These are phyloP conservation scores for Monochamus alternatus DNA, from an alignment of 2,888 invertebrate genomes.

Conservation along the genomic window DNA sequence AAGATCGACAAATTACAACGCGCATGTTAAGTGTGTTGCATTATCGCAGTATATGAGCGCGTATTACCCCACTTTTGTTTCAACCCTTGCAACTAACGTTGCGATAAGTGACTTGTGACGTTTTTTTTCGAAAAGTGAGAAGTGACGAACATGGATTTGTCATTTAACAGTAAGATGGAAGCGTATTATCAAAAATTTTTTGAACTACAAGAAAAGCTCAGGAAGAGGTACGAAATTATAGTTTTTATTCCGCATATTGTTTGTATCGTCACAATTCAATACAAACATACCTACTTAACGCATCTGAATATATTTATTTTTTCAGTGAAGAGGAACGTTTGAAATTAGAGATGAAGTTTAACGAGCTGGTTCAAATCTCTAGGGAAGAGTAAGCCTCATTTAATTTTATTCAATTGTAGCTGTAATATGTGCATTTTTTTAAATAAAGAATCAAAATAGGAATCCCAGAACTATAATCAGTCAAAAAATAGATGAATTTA, in stretches of 20 bases:
- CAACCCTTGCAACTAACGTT: conserved; percentile 4
- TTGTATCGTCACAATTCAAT: conserved; percentile 56
- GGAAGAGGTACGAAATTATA: conserved; percentile 64
- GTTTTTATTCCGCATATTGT: conserved; percentile 37
- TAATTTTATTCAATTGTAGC: no score
- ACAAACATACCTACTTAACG: conserved; percentile 28
- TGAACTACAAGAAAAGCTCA: conserved; percentile 68
- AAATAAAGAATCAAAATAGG: background rate
- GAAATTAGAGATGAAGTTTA: conserved; percentile 73
- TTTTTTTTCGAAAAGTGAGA: conserved; percentile 2
- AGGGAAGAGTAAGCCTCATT: conserved; percentile 71
- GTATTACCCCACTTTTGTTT: background rate
- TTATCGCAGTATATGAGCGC: background rate
- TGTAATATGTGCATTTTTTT: background rate
- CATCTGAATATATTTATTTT: conserved; percentile 35
- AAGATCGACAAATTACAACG: conserved; percentile 1
- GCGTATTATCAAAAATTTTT: conserved; percentile 68
- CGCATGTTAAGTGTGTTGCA: conserved; percentile 34
- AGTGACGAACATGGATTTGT: conserved; percentile 49
- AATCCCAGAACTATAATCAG: no score
- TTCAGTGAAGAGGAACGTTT: conserved; percentile 74
- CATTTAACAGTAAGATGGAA: conserved; percentile 60
- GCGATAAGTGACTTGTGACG: background rate
- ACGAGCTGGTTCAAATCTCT: conserved; percentile 72
- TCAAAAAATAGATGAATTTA: no score